A percentile compares a stretch with the other conserved stretches of the same genome.
These are phyloP conservation scores for Enteromius unitaeniatus DNA, from an alignment of 2,797 vertebrate species.

Conservation along the genomic window DNA sequence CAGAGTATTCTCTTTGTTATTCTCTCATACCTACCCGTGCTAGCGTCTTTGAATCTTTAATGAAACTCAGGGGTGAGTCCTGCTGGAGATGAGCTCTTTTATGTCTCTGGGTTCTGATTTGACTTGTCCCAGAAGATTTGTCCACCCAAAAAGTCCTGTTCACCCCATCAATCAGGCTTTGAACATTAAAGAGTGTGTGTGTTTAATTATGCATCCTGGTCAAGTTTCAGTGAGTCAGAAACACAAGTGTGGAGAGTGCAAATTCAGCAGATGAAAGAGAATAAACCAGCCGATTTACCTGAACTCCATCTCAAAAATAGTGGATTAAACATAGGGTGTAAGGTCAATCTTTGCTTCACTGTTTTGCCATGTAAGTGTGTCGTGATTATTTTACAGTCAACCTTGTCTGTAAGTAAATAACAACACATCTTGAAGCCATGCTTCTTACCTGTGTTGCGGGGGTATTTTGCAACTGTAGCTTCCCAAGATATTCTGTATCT, in stretches of 20 bases:
- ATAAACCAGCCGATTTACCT: slow-evolving; percentile 35
- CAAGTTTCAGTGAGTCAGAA: slow-evolving; percentile 47
- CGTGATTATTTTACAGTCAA: not conserved
- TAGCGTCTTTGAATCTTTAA: slow-evolving; percentile 52
- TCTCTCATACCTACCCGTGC: not conserved
- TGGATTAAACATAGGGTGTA: slow-evolving; percentile 6
- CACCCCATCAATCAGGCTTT: slow-evolving; percentile 52
- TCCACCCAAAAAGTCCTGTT: slow-evolving; percentile 51
- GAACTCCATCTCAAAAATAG: not conserved
- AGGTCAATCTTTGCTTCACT: not conserved
- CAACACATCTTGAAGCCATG: not conserved
- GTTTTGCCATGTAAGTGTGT: not conserved
- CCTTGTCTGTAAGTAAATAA: not conserved
- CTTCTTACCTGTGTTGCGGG: not conserved
- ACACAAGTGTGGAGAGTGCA: slow-evolving; percentile 43
- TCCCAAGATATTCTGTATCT: not conserved
- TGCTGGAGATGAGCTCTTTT: slow-evolving; percentile 53
- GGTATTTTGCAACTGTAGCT: not conserved
- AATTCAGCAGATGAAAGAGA: slow-evolving; percentile 45
- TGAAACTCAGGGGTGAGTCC: slow-evolving; percentile 44
- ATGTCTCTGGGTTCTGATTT: slow-evolving; percentile 57
- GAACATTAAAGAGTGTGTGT: slow-evolving; percentile 52
- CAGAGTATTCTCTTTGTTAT: slow-evolving; percentile 31
- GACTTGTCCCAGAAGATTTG: slow-evolving; percentile 54
- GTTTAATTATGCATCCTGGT: slow-evolving; percentile 59